phyloP scores from a whole-genome alignment of 2,113 vertebrate genomes.

The Festucalex cinctus region DNA sequence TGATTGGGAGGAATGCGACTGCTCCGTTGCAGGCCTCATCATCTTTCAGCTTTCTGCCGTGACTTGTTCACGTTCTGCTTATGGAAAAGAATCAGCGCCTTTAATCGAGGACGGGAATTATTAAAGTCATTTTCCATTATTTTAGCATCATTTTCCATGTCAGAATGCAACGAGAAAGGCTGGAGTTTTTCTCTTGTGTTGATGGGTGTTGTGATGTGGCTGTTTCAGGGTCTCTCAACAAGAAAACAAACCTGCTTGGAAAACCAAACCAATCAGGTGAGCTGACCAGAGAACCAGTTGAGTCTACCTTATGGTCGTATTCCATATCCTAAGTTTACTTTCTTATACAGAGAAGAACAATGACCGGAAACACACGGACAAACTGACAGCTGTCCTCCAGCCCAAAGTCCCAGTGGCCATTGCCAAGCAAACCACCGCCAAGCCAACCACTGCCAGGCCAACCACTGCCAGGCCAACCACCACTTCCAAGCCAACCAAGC shows the following conservation, averaged over 20 bases:
- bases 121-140: slow-evolving; percentile 26
- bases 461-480: slow-evolving; percentile 19
- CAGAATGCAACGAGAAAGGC: neutral
- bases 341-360: slow-evolving; percentile 48
- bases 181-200: neutral
- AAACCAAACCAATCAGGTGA: slow-evolving; percentile 32
- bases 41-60: slow-evolving; percentile 40
- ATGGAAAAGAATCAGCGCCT: slow-evolving; percentile 37
- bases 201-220: neutral
- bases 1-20: slow-evolving; percentile 36
- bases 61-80: slow-evolving; percentile 36
- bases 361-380: slow-evolving; percentile 47
- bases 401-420: slow-evolving; percentile 28
- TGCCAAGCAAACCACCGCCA: slow-evolving; percentile 21
- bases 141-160: neutral
- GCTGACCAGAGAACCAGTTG: neutral
- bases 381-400: slow-evolving; percentile 43
- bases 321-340: neutral
- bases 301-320: neutral
- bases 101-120: slow-evolving; percentile 45
- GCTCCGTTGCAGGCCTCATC: slow-evolving; percentile 33
- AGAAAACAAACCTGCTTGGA: slow-evolving; percentile 60
- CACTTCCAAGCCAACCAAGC: slow-evolving; percentile 61
- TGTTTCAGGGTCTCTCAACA: slow-evolving; percentile 63
- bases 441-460: slow-evolving; percentile 56